A percentile compares a stretch with the other conserved stretches of the same genome.
These are phyloP conservation scores for Melanotaenia pygmaea DNA, from an alignment of 2,797 vertebrate genomes.

Conservation along the genomic window DNA sequence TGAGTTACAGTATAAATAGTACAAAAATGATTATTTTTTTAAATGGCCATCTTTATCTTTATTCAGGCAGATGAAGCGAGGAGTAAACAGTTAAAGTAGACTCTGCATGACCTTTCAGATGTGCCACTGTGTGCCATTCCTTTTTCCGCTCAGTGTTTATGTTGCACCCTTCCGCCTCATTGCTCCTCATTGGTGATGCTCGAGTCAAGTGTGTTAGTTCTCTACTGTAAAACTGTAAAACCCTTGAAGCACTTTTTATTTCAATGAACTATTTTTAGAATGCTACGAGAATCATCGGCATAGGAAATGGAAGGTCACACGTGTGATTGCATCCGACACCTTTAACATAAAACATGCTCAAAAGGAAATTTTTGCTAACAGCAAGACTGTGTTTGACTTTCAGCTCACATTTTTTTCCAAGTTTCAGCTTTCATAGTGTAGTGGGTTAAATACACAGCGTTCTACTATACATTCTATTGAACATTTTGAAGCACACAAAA, in stretches of 20 bases:
- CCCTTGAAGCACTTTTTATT: conserved; percentile 17
- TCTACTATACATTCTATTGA: no score
- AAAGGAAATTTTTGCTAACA: conserved; percentile 39
- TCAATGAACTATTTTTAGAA: conserved; percentile 55
- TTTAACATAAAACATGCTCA: conserved; percentile 5
- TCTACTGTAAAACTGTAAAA: background rate
- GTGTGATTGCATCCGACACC: conserved; percentile 9
- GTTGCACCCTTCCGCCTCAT: conserved; percentile 22
- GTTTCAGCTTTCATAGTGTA: no score
- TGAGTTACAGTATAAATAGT: no score
- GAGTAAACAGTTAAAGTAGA: background rate
- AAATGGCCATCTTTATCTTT: background rate
- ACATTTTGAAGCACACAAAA: no score
- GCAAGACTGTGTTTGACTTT: background rate
- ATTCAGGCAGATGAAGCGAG: background rate
- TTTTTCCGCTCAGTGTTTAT: conserved; percentile 22
- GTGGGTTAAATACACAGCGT: no score
- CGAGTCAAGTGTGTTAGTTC: conserved; percentile 19
- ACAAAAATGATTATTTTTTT: background rate
- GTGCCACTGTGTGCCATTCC: conserved; percentile 24
- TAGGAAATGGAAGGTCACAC: conserved; percentile 53
- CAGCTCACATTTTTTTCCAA: background rate
- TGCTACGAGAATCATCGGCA: background rate
- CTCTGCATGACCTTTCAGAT: conserved; percentile 34
- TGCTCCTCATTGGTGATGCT: conserved; percentile 4